Percentiles rank a stretch among this genome's conserved stretches.
Evolutionary conservation across 2,113 vertebrate genomes (phyloP).

Genomic region (Paraplagusia blochii): DNA sequence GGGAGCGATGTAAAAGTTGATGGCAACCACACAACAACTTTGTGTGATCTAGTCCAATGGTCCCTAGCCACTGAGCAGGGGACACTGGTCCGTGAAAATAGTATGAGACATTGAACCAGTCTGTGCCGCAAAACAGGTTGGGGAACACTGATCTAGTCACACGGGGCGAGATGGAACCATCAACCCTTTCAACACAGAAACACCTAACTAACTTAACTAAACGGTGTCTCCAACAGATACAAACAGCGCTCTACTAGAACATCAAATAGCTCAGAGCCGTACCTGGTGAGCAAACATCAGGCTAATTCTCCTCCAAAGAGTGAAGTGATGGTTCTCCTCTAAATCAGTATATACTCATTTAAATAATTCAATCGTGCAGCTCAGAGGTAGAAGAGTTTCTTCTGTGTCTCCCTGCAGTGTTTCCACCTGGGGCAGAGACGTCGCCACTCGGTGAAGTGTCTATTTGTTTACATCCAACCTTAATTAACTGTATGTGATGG

Average conservation of each 20-base stretch:
- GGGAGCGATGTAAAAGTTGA: background rate
- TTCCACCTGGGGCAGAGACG: too few relatives aligned
- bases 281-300: background rate
- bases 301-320: background rate
- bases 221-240: background rate
- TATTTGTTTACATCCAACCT: too few relatives aligned
- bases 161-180: background rate
- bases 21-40: background rate
- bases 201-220: background rate
- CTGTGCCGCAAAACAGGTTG: too few relatives aligned
- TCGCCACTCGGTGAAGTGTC: too few relatives aligned
- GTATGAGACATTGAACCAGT: too few relatives aligned
- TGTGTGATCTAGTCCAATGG: background rate
- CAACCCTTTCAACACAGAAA: background rate
- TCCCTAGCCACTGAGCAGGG: too few relatives aligned
- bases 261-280: background rate
- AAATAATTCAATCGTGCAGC: background rate
- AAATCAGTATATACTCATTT: conserved; percentile 22
- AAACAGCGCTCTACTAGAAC: background rate
- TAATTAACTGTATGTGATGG: too few relatives aligned
- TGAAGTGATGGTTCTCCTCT: conserved; percentile 10
- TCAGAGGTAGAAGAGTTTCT: too few relatives aligned
- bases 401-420: too few relatives aligned
- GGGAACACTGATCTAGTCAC: too few relatives aligned
- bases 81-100: too few relatives aligned